Conservation (phyloP, 2,888 invertebrate genomes). For the Herminia tarsipennalis region DNA sequence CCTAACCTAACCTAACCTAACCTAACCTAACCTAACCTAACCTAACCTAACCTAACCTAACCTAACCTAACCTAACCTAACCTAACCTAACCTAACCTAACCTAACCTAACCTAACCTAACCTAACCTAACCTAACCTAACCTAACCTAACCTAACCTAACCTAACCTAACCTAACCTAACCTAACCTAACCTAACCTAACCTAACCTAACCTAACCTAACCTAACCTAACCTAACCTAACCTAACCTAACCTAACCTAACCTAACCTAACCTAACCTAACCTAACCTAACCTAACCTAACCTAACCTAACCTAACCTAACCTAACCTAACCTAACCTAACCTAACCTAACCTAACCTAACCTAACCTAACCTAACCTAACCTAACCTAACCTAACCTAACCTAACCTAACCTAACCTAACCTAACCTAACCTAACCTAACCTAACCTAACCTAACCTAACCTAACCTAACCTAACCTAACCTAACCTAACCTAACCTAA, state of each 20-base stretch:
- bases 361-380: conserved; percentile 25
- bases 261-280: conserved; percentile 10
- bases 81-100: background rate
- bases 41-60: conserved; percentile 20
- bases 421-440: conserved; percentile 29
- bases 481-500: conserved; percentile 11
- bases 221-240: conserved; percentile 22
- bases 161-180: conserved; percentile 33
- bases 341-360: conserved; percentile 22
- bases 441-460: conserved; percentile 23
- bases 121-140: background rate
- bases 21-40: conserved; percentile 30
- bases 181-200: conserved; percentile 22
- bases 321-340: conserved; percentile 1
- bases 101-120: conserved; percentile 1
- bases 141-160: conserved; percentile 27
- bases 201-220: conserved; percentile 18
- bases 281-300: conserved; percentile 9
- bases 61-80: conserved; percentile 3
- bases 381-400: conserved; percentile 11
- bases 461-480: conserved; percentile 25
- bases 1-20: conserved; percentile 21
- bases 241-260: conserved; percentile 13
- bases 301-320: conserved; percentile 8
- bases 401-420: conserved; percentile 31